Evolutionary conservation across 2,888 invertebrate genomes (phyloP).

Genomic region (Cheilosia soror): DNA sequence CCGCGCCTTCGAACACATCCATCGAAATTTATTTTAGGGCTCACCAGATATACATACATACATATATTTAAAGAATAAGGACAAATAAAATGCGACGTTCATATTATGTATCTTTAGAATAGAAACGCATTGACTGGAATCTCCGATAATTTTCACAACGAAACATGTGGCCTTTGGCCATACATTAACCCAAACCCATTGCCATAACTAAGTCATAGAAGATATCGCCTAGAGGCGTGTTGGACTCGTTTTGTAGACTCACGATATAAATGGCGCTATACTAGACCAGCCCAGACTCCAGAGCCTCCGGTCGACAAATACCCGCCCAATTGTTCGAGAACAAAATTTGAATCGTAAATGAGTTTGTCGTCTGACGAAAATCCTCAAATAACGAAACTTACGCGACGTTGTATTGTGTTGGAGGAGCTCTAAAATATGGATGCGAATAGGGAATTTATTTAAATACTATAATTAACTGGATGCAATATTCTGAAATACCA

Average conservation of each 20-base stretch:
- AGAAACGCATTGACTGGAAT: no score
- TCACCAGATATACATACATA: no score
- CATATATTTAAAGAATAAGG: no score
- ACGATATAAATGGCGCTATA: constrained; percentile 82
- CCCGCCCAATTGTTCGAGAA: constrained; percentile 85
- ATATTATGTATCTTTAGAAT: no score
- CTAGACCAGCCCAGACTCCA: constrained; percentile 80
- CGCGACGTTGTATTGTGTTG: constrained; percentile 84
- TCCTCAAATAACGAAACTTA: constrained; percentile 85
- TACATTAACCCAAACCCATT: constrained; percentile 78
- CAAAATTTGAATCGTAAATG: constrained; percentile 84
- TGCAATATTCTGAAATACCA: no score
- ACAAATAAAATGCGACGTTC: no score
- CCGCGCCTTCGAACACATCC: no score
- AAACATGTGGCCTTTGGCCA: constrained; percentile 82
- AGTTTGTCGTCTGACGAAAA: constrained; percentile 83
- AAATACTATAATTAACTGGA: neutral
- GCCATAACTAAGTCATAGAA: constrained; percentile 81
- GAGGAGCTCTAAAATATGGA: constrained; percentile 84
- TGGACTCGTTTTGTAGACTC: constrained; percentile 82
- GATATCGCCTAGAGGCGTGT: constrained; percentile 82
- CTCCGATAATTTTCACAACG: constrained; percentile 82
- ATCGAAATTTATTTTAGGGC: no score
- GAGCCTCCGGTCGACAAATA: constrained; percentile 84
- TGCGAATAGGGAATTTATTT: neutral